Evolutionary conservation across 2,113 vertebrate genomes (phyloP).

Genomic region (Chloebia gouldiae): DNA sequence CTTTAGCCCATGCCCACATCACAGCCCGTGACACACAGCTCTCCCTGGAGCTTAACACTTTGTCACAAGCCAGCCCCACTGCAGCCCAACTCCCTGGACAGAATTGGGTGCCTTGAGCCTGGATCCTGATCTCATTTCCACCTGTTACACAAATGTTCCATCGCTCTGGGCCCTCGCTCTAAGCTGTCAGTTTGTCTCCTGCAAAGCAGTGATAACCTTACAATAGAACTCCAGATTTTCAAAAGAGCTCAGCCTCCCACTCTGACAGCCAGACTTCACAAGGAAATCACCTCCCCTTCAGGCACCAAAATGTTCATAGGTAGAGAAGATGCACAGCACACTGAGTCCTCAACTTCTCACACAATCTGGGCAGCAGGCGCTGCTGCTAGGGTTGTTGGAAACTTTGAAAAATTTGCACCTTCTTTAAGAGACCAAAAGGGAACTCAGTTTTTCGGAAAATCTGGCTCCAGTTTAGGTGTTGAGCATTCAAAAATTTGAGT

Average conservation of each 20-base stretch:
- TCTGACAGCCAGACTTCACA: slow-evolving; percentile 16
- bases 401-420: not conserved
- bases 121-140: not conserved
- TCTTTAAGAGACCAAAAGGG: not conserved
- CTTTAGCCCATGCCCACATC: not conserved
- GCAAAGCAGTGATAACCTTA: not conserved
- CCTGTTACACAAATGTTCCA: not conserved
- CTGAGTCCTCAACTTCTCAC: not conserved
- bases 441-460: not conserved
- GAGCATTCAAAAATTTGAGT: not conserved
- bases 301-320: not conserved
- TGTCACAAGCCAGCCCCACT: not conserved
- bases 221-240: not conserved
- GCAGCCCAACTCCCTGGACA: not conserved
- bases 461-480: not conserved
- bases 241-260: slow-evolving; percentile 6
- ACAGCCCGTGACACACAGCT: not conserved
- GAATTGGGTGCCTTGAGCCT: not conserved
- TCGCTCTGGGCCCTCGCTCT: not conserved
- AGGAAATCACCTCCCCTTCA: not conserved
- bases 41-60: not conserved
- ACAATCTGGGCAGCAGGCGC: not conserved
- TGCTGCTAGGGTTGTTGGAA: not conserved
- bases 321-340: not conserved
- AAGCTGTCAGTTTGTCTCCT: not conserved